phyloP scores from a whole-genome alignment of 2,797 vertebrate genomes.

The Tenualosa thibaudeaui region DNA sequence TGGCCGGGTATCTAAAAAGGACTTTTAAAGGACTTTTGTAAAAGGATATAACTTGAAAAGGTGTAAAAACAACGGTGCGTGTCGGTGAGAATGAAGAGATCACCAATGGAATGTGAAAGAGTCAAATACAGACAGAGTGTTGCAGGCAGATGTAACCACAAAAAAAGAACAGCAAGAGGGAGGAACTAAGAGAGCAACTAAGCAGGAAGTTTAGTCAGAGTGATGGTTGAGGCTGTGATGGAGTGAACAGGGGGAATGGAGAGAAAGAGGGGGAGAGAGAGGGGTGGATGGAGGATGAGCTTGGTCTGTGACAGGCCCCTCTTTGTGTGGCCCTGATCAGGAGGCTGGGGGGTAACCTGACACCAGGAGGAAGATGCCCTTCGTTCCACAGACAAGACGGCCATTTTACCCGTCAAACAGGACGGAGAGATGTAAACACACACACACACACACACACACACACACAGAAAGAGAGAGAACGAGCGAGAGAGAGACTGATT shows the following conservation, averaged over 20 bases:
- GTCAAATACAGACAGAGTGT: not conserved
- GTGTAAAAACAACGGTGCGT: not conserved
- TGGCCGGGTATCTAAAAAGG: too few relatives aligned
- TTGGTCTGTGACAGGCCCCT: conserved; percentile 8
- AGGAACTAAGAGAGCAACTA: not conserved
- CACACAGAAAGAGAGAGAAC: not conserved
- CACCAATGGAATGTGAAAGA: not conserved
- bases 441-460: not conserved
- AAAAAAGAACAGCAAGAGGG: not conserved
- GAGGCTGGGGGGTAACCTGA: conserved; percentile 5
- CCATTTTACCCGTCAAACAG: not conserved
- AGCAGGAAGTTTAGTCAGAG: not conserved
- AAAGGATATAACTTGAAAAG: not conserved
- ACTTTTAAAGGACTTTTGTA: not conserved
- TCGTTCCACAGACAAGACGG: not conserved
- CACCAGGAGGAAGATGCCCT: conserved; percentile 12
- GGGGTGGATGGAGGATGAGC: not conserved
- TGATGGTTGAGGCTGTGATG: not conserved
- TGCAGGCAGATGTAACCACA: not conserved
- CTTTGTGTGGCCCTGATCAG: not conserved
- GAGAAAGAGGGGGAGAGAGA: not conserved
- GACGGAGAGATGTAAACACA: not conserved
- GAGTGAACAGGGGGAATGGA: not conserved
- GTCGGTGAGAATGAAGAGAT: not conserved
- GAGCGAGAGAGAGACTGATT: not conserved